Conservation (phyloP, 1,140 invertebrate genomes). For the Caenorhabditis brenneri region DNA sequence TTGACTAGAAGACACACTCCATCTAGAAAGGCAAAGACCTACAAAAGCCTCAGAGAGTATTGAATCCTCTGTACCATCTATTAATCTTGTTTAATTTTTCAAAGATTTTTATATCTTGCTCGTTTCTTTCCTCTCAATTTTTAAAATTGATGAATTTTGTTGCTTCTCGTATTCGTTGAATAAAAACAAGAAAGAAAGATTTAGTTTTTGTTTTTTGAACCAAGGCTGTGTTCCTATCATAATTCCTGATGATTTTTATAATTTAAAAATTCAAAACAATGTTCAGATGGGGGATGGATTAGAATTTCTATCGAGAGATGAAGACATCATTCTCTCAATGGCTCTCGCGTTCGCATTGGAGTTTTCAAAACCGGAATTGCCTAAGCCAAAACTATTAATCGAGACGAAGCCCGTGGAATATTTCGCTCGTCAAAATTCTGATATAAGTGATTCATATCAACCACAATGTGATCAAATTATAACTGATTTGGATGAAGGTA, state of each 20-base stretch:
- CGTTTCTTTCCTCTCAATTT: neutral
- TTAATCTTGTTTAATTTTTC: neutral
- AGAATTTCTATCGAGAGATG: neutral
- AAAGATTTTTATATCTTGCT: neutral
- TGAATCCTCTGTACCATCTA: neutral
- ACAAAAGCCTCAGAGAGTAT: neutral
- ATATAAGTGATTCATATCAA: neutral
- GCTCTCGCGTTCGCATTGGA: neutral
- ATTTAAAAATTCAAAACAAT: neutral
- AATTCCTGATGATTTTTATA: neutral
- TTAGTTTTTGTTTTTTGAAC: too few species aligned
- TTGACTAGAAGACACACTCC: slow-evolving; percentile 22
- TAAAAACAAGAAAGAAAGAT: too few species aligned
- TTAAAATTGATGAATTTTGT: too few species aligned
- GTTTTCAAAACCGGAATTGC: neutral
- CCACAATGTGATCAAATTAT: neutral
- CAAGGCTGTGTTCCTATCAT: too few species aligned
- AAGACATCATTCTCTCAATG: neutral
- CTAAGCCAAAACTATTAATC: neutral
- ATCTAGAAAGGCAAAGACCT: slow-evolving; percentile 21
- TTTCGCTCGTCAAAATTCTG: neutral
- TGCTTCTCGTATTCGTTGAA: too few species aligned
- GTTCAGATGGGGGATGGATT: neutral
- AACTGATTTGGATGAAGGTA: too few species aligned
- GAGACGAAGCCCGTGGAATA: neutral